A percentile compares a stretch with the other conserved stretches of the same genome.
These are phyloP conservation scores for Sus cebifrons DNA, from an alignment of 2,797 vertebrate species.

Conservation along the genomic window DNA sequence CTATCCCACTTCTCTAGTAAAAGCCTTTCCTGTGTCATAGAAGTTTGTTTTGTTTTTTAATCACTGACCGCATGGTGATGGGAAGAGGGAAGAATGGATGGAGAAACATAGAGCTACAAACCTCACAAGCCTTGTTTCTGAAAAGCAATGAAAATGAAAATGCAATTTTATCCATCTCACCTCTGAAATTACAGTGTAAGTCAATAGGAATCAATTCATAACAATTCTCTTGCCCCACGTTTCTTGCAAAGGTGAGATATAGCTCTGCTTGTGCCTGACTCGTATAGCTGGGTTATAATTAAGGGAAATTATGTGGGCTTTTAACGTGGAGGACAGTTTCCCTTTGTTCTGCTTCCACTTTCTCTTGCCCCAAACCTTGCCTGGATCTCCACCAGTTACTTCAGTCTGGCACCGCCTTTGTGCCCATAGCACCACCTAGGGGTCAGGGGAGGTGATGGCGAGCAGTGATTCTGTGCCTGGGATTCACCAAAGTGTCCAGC, in stretches of 20 bases:
- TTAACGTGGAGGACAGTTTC: neutral
- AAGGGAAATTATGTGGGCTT: conserved; percentile 3
- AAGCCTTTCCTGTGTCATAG: neutral
- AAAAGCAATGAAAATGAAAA: conserved; percentile 60
- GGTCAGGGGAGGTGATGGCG: neutral
- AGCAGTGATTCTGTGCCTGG: neutral
- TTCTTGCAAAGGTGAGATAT: conserved; percentile 35
- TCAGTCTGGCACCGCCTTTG: neutral
- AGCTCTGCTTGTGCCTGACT: neutral
- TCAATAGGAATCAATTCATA: conserved; percentile 37
- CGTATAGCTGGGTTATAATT: neutral
- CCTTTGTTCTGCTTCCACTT: neutral
- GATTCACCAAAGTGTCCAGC: neutral
- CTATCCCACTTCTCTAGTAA: neutral
- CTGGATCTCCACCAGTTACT: neutral
- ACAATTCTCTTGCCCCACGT: neutral
- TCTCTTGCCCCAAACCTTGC: neutral
- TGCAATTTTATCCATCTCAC: neutral
- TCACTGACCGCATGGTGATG: neutral
- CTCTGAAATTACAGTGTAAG: conserved; percentile 55
- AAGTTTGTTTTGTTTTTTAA: neutral
- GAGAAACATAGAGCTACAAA: conserved; percentile 7
- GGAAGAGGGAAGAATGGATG: neutral
- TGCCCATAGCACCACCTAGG: conserved; percentile 25
- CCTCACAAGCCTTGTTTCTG: neutral